Conservation (phyloP, 2,888 invertebrate species). For the Nezara viridula region DNA sequence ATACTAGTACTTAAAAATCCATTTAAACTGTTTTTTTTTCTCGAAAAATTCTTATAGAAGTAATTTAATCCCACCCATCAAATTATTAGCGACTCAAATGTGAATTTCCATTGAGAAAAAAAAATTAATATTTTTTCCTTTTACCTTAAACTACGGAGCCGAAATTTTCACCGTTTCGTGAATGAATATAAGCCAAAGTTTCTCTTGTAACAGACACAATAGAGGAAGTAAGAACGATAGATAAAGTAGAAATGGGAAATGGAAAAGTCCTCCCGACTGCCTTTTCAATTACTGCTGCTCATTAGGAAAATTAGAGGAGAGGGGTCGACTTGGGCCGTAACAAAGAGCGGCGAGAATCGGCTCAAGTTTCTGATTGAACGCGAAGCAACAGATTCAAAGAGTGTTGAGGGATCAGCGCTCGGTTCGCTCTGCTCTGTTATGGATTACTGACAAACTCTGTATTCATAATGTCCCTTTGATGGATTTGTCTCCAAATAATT, state of each 20-base stretch:
- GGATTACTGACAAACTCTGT: neutral
- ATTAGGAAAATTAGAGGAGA: conserved; percentile 56
- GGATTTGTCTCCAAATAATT: neutral
- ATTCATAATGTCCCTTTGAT: neutral
- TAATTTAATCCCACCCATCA: too few species aligned
- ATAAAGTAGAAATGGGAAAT: conserved; percentile 24
- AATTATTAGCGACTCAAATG: too few species aligned
- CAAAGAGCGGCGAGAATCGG: neutral
- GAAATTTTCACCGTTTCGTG: neutral
- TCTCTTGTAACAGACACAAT: neutral
- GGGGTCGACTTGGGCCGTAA: neutral
- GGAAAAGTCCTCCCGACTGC: conserved; percentile 38
- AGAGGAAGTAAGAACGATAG: neutral
- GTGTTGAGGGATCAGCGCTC: neutral
- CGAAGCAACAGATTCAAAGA: conserved; percentile 4
- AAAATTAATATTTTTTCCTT: too few species aligned
- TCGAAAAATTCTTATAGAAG: too few species aligned
- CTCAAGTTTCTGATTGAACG: conserved; percentile 13
- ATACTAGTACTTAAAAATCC: too few species aligned
- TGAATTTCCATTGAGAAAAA: too few species aligned
- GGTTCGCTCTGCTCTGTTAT: neutral
- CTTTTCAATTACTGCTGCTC: conserved; percentile 54
- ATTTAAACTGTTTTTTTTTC: too few species aligned
- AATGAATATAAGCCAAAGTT: neutral
- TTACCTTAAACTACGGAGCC: neutral